These are phyloP conservation scores for Lonchura striata DNA, from an alignment of 2,113 vertebrate species.

Conservation along the genomic window DNA sequence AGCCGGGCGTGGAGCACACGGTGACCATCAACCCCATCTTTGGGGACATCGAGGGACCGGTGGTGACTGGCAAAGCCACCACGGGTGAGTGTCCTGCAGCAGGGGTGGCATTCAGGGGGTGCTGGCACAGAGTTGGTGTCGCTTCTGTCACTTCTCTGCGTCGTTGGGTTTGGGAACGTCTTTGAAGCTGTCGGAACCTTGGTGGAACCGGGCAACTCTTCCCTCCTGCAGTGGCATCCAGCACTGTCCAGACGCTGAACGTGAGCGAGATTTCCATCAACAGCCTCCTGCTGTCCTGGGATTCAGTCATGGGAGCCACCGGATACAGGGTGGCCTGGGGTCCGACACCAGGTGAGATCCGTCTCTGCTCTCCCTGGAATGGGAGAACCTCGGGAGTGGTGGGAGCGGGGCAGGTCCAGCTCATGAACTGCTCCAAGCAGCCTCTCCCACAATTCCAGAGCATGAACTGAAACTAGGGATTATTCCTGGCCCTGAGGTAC, in stretches of 20 bases:
- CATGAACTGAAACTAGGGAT: background rate
- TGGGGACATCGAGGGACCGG: slow-evolving; percentile 80
- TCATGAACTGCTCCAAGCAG: background rate
- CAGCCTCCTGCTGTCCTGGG: slow-evolving; percentile 81
- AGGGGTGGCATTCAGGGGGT: background rate
- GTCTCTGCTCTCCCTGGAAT: fast-evolving
- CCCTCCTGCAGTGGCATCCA: slow-evolving; percentile 80
- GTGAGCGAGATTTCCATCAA: slow-evolving; percentile 78
- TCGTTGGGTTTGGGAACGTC: fast-evolving
- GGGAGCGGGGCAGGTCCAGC: background rate
- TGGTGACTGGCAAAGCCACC: slow-evolving; percentile 68
- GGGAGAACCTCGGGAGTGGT: background rate
- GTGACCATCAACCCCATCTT: slow-evolving; percentile 88
- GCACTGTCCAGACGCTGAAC: slow-evolving; percentile 79
- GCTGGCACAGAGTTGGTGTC: background rate
- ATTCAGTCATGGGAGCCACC: slow-evolving; percentile 80
- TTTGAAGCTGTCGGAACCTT: background rate
- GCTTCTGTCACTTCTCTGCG: fast-evolving
- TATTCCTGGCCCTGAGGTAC: background rate
- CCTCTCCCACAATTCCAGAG: background rate
- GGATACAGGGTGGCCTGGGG: slow-evolving; percentile 88
- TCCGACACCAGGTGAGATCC: slow-evolving; percentile 80
- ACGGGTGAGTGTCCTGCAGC: slow-evolving; percentile 72
- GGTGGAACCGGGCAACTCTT: background rate
- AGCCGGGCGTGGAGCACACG: slow-evolving; percentile 75